Base-by-base conservation (phyloP, 2,797 vertebrate genomes). In the Buphagus erythrorhynchus region DNA sequence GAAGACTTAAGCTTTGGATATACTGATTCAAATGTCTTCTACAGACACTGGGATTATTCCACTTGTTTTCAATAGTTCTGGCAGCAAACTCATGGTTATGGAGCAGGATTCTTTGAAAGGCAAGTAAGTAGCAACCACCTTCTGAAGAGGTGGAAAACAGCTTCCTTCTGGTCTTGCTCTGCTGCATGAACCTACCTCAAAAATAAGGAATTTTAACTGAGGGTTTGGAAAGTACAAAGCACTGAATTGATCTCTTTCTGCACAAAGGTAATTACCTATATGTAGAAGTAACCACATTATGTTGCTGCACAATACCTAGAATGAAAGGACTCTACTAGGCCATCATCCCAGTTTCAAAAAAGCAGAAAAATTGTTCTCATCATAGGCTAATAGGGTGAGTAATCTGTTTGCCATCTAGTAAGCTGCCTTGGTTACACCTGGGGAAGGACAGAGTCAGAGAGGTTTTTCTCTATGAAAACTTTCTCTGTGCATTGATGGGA, bases 391-490 rank as follows among this genome's bases (percentile, higher is more conserved):
- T 20, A 63, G 45, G 36, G 31, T 73, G 45, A 15, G 29, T 92
- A 96, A 95, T 88, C 33, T 91, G 26, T 84, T 87, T 71, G 75
- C 89, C 71, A 85, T 65, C 79, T 73, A 78, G 66, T 59, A 86
- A 87, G 15, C 38, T 40, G 38, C 16, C 38, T 40, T 40, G 38
- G 38, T 40, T 40, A 40, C 15, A 16, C 38, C 38, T 40, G 38
- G 38, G 38, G 38, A 40, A 40, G 38, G 38, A 40, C 38, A 40
- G 15, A 40, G 38, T 40, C 38, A 40, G 38, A 40, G 38, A 40
- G 15, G 38, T 40, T 40, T 36, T 40, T 40, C 38, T 40, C 38
- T 40, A 40, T 40, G 38, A 40, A 15, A 40, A 40, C 38, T 15
- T 40, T 40, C 38, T 40, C 38, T 40, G 38, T 40, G 38, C 15